These are phyloP conservation scores for Myiozetetes cayanensis DNA, from an alignment of 2,113 vertebrate species.

Conservation along the genomic window DNA sequence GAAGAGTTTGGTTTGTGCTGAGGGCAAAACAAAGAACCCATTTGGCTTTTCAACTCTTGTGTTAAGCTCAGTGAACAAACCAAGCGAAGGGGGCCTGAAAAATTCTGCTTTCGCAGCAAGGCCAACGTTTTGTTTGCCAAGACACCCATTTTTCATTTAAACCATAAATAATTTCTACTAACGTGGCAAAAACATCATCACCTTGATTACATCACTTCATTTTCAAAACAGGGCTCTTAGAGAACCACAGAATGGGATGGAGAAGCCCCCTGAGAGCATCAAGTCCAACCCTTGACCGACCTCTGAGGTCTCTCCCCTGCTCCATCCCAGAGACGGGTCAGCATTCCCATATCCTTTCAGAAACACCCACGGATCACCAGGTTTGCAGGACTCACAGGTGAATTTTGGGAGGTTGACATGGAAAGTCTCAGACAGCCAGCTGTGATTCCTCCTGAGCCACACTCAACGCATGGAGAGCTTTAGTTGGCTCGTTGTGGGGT, in stretches of 20 bases:
- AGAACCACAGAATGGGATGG: neutral
- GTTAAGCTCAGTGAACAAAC: neutral
- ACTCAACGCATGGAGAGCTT: neutral
- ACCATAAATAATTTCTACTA: neutral
- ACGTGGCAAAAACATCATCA: neutral
- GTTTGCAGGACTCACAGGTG: neutral
- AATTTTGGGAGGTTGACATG: neutral
- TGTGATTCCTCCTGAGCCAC: neutral
- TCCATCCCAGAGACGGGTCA: neutral
- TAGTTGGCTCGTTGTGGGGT: neutral
- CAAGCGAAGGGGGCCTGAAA: neutral
- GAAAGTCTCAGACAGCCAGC: rapidly evolving
- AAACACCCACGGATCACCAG: rapidly evolving
- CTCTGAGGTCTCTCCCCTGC: neutral
- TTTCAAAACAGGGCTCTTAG: neutral
- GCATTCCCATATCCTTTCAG: neutral
- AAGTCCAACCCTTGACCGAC: neutral
- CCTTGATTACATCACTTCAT: neutral
- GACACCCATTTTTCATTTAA: neutral
- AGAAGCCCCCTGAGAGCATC: neutral
- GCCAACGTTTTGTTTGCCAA: neutral
- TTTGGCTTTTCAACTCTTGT: neutral
- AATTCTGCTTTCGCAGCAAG: neutral
- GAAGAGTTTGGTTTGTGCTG: neutral
- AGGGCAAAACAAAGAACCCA: conserved; percentile 10